Conservation (phyloP, 2,888 invertebrate species). For the Zaprionus lineosus region DNA sequence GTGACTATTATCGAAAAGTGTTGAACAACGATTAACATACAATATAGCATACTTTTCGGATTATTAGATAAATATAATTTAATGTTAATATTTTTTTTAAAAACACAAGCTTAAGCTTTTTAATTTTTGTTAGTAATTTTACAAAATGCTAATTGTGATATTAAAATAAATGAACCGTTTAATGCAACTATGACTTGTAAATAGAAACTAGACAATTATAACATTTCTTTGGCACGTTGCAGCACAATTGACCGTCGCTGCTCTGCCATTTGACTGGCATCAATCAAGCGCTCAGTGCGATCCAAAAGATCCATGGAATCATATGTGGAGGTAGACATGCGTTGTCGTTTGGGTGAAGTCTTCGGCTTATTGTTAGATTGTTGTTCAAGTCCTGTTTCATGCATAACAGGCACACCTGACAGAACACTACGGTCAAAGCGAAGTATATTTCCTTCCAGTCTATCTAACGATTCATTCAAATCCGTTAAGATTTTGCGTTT, state of each 20-base stretch:
- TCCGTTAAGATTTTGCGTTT: conserved; percentile 30
- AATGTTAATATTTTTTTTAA: too few species aligned
- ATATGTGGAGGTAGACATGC: neutral
- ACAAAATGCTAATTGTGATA: too few species aligned
- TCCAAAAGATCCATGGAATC: conserved; percentile 3
- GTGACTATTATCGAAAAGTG: too few species aligned
- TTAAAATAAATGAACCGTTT: too few species aligned
- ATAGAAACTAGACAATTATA: conserved; percentile 11
- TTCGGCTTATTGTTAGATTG: too few species aligned
- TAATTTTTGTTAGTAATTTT: too few species aligned
- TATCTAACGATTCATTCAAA: conserved; percentile 13
- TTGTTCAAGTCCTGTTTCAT: neutral
- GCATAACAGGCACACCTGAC: neutral
- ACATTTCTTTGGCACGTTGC: conserved; percentile 37
- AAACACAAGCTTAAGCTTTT: too few species aligned
- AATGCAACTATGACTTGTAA: neutral
- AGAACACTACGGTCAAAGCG: neutral
- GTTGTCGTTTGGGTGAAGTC: conserved; percentile 43
- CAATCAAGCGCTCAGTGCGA: conserved; percentile 22
- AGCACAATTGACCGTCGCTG: conserved; percentile 26
- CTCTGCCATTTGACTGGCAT: conserved; percentile 2
- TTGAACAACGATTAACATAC: too few species aligned
- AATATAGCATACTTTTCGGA: too few species aligned
- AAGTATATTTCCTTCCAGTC: conserved; percentile 13
- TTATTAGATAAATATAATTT: too few species aligned